Evolutionary conservation across 2,113 vertebrate genomes (phyloP).

Genomic region (Mellivora capensis): DNA sequence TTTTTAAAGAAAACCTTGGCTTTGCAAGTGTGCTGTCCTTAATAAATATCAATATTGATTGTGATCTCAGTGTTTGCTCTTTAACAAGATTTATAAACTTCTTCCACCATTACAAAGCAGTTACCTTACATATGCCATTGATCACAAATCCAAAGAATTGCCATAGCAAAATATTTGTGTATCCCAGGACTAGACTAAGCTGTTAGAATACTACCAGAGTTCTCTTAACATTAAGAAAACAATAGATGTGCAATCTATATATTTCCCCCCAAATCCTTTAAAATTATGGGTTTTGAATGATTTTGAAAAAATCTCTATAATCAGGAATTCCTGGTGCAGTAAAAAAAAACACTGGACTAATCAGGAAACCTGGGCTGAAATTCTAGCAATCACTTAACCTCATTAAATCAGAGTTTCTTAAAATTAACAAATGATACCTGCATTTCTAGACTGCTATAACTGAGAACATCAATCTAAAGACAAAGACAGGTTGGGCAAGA

Average conservation of each 20-base stretch:
- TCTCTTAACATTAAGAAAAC: background rate
- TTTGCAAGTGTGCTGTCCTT: background rate
- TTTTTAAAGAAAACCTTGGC: background rate
- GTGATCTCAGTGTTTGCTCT: background rate
- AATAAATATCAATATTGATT: background rate
- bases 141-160: background rate
- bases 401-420: background rate
- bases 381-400: background rate
- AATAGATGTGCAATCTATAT: background rate
- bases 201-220: background rate
- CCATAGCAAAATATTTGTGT: background rate
- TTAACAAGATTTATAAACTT: background rate
- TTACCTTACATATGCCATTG: background rate
- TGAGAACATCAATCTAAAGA: background rate
- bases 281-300: background rate
- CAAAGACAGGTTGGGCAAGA: background rate
- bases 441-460: background rate
- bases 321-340: background rate
- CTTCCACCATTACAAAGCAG: background rate
- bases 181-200: background rate
- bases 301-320: background rate
- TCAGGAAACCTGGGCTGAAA: background rate
- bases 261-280: background rate
- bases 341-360: background rate
- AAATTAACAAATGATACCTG: background rate